phyloP scores from a whole-genome alignment of 2,888 invertebrate genomes.

The Caenorhabditis macrosperma region DNA sequence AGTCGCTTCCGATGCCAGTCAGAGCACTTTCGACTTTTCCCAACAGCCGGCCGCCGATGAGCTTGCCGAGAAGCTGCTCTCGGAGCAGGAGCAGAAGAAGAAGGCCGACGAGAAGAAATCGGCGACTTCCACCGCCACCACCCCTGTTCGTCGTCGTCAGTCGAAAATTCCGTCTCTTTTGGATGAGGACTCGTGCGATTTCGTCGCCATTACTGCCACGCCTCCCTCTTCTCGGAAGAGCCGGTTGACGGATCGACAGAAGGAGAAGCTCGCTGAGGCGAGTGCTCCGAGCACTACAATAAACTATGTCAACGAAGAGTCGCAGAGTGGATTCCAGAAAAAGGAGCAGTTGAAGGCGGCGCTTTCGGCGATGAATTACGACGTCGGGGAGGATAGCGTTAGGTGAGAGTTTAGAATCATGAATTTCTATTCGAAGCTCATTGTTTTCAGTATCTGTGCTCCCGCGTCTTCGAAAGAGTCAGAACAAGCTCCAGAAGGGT shows the following conservation, averaged over 20 bases:
- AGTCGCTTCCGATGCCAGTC: background rate
- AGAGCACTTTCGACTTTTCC: constrained; percentile 30
- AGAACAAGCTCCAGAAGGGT: background rate
- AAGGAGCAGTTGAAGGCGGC: constrained; percentile 28
- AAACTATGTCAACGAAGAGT: constrained; percentile 51
- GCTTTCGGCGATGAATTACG: constrained; percentile 15
- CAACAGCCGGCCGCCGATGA: constrained; percentile 38
- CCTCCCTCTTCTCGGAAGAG: constrained; percentile 13
- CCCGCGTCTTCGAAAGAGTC: no score
- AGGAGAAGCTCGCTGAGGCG: constrained; percentile 35
- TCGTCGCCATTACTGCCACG: constrained; percentile 28
- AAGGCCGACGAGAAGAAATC: background rate
- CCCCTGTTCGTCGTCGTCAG: background rate
- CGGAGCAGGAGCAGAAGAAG: background rate
- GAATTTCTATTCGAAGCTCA: no score
- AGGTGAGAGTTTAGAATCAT: background rate
- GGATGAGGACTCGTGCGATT: constrained; percentile 45
- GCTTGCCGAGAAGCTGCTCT: constrained; percentile 34
- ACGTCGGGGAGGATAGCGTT: constrained; percentile 2
- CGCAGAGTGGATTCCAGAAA: constrained; percentile 41
- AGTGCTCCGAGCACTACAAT: constrained; percentile 8
- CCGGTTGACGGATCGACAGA: constrained; percentile 45
- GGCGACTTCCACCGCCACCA: background rate
- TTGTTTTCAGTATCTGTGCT: no score
- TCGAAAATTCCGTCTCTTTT: constrained; percentile 3